A percentile compares a stretch with the other conserved stretches of the same genome.
phyloP scores from a whole-genome alignment of 2,888 invertebrate species.

The Bimastos eiseni region DNA sequence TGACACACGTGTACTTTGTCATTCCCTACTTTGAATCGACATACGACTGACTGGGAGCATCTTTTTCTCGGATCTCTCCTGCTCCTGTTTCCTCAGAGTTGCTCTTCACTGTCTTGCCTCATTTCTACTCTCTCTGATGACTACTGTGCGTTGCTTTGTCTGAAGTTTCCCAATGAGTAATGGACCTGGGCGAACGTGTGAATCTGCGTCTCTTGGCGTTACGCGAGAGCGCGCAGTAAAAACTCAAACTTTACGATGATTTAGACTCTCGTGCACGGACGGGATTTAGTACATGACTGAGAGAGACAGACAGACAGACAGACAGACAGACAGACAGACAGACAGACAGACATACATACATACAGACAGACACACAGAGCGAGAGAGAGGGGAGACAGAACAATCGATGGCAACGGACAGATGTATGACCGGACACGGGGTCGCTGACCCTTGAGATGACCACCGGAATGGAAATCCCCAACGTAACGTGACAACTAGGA shows the following conservation, averaged over 20 bases:
- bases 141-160: no score
- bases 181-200: no score
- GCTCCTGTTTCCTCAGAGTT: neutral
- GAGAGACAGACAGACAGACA: neutral
- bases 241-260: no score
- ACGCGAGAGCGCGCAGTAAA: no score
- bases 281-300: no score
- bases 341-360: neutral
- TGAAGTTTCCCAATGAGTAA: no score
- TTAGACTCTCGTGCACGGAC: no score
- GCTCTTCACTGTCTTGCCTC: no score
- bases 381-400: neutral
- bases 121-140: no score
- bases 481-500: neutral
- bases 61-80: neutral
- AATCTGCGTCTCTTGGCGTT: no score
- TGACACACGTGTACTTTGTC: no score
- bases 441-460: neutral
- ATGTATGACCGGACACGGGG: neutral
- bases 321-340: neutral
- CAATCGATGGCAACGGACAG: neutral
- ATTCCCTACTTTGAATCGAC: neutral
- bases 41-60: neutral
- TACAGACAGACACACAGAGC: neutral
- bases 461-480: neutral